phyloP scores from a whole-genome alignment of 2,888 invertebrate species.

The Mesorhabditis spiculigera region DNA sequence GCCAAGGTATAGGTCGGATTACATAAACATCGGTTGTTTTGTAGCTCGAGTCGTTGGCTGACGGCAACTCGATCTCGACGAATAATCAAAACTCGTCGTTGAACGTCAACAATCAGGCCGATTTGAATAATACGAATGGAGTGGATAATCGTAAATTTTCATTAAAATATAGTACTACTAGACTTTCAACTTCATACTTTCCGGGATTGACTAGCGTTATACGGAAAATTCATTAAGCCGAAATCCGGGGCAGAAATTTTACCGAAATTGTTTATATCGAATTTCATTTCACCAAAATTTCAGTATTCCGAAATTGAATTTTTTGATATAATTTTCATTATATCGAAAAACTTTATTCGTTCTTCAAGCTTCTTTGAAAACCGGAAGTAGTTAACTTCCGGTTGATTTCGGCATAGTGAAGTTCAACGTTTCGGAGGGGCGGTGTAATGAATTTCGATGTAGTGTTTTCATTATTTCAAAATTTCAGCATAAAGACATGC shows the following conservation, averaged over 20 bases:
- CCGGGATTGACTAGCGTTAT: not conserved
- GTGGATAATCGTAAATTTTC: constrained; percentile 20
- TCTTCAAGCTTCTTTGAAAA: not conserved
- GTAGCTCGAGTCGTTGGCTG: constrained; percentile 3
- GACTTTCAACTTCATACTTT: not conserved
- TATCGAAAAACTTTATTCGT: not conserved
- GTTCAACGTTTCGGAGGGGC: too few species aligned
- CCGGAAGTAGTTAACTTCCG: not conserved
- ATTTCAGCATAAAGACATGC: too few species aligned
- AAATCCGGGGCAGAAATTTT: too few species aligned
- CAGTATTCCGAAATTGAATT: too few species aligned
- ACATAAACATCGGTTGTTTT: not conserved
- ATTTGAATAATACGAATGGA: constrained; percentile 22
- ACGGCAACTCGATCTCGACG: constrained; percentile 27
- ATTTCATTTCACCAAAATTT: too few species aligned
- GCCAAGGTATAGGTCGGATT: constrained; percentile 14
- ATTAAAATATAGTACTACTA: not conserved
- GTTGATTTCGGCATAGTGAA: too few species aligned
- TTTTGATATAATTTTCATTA: not conserved
- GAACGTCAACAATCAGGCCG: constrained; percentile 24
- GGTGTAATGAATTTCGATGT: too few species aligned
- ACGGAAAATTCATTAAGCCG: too few species aligned
- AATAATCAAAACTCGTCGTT: constrained; percentile 26
- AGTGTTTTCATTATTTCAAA: too few species aligned
- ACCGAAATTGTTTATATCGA: too few species aligned